phyloP scores from a whole-genome alignment of 2,888 invertebrate species.

The Agrenia bidenticulata region DNA sequence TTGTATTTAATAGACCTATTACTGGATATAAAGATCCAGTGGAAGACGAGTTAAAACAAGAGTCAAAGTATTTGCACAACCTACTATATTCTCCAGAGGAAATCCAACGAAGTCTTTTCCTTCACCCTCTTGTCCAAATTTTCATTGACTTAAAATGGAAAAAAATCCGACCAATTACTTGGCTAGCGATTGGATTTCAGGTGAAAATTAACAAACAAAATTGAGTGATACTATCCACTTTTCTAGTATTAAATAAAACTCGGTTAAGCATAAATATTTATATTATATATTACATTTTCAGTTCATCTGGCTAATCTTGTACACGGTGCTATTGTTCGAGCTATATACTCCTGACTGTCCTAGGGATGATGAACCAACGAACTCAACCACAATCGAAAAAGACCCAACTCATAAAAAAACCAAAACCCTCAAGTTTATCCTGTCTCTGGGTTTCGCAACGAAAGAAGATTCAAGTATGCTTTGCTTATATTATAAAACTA shows the following conservation, averaged over 20 bases:
- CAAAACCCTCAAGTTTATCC: slow-evolving; percentile 25
- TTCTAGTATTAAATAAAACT: not conserved
- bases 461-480: slow-evolving; percentile 26
- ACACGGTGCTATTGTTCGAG: slow-evolving; percentile 35
- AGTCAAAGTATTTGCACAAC: slow-evolving; percentile 37
- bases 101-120: slow-evolving; percentile 36
- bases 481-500: not conserved
- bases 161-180: slow-evolving; percentile 32
- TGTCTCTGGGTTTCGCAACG: slow-evolving; percentile 31
- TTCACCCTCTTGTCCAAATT: slow-evolving; percentile 42
- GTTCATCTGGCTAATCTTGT: slow-evolving; percentile 31
- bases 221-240: not conserved
- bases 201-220: slow-evolving; percentile 7
- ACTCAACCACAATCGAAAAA: not conserved
- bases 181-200: slow-evolving; percentile 35
- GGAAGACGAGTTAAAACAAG: slow-evolving; percentile 30
- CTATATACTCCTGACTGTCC: slow-evolving; percentile 39
- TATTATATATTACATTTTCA: slow-evolving; percentile 19
- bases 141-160: slow-evolving; percentile 44
- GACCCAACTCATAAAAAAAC: slow-evolving; percentile 12
- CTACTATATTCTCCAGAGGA: slow-evolving; percentile 40
- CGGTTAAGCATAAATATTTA: no score
- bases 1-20: slow-evolving; percentile 25
- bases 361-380: slow-evolving; percentile 17
- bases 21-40: slow-evolving; percentile 35